A percentile compares a stretch with the other conserved stretches of the same genome.
Conservation (phyloP, 2,113 vertebrate species). For the Coptodon bakossiorum region DNA sequence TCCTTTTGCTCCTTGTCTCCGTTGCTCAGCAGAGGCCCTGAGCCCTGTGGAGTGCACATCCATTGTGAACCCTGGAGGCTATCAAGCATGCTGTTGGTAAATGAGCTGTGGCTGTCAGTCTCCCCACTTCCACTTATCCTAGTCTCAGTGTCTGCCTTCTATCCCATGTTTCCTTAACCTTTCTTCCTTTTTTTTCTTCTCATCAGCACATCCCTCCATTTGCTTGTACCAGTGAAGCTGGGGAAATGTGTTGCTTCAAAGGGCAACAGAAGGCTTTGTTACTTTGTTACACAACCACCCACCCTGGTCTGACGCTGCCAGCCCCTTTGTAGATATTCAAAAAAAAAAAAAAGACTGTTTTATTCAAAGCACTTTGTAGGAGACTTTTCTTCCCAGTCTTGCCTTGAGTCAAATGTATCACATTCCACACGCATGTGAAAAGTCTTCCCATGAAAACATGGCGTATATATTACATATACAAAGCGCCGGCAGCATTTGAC, state of each 20-base stretch:
- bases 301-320: not conserved
- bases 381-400: not conserved
- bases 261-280: not conserved
- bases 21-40: slow-evolving; percentile 19
- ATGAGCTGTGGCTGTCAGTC: slow-evolving; percentile 32
- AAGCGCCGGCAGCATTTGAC: not conserved
- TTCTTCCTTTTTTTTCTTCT: not conserved
- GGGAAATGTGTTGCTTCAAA: not conserved
- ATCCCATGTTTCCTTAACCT: not conserved
- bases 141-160: not conserved
- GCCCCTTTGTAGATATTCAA: not conserved
- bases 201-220: not conserved
- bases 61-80: slow-evolving; percentile 16
- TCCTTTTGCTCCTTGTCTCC: not conserved
- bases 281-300: not conserved
- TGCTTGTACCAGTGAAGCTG: not conserved
- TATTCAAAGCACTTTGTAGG: not conserved
- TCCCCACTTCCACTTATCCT: not conserved
- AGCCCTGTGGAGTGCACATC: slow-evolving; percentile 13
- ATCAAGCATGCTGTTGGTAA: slow-evolving; percentile 24
- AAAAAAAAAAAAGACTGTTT: not conserved
- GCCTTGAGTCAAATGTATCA: not conserved
- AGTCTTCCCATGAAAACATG: not conserved
- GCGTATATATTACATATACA: not conserved
- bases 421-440: not conserved